Percentiles rank a stretch among this genome's conserved stretches.
phyloP scores from a whole-genome alignment of 1,140 invertebrate species.

The Zaprionus gabonicus region DNA sequence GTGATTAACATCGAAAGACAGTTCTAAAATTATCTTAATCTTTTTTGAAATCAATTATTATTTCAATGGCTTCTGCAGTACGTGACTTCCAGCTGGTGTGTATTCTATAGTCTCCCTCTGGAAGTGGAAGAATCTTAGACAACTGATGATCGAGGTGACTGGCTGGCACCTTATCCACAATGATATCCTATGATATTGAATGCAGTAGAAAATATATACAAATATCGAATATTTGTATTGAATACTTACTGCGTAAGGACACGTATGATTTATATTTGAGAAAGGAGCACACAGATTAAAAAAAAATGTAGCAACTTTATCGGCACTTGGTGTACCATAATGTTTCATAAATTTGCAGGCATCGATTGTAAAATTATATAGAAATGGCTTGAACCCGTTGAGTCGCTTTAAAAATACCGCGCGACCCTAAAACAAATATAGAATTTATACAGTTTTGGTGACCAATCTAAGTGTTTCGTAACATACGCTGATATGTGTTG shows the following conservation, averaged over 20 bases:
- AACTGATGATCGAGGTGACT: conserved; percentile 15
- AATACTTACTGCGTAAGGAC: conserved; percentile 36
- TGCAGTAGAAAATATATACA: neutral
- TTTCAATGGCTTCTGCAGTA: too few species aligned
- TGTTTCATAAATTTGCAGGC: conserved; percentile 6
- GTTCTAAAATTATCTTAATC: neutral
- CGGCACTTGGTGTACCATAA: neutral
- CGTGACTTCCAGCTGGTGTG: neutral
- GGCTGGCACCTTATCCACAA: conserved; percentile 32
- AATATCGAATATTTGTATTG: neutral
- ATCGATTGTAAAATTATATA: conserved; percentile 28
- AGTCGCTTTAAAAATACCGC: conserved; percentile 1
- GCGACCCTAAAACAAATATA: neutral
- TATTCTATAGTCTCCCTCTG: conserved; percentile 22
- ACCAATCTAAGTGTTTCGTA: neutral
- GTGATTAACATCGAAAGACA: neutral
- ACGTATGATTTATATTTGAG: conserved; percentile 30
- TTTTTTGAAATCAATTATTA: conserved; percentile 16
- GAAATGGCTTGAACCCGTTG: conserved; percentile 36
- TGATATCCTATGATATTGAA: neutral
- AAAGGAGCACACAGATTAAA: conserved; percentile 8
- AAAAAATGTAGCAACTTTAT: conserved; percentile 5
- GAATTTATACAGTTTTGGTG: neutral
- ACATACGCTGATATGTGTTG: neutral
- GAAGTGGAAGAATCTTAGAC: conserved; percentile 16